Evolutionary conservation across 2,888 invertebrate species (phyloP), one percentile per base, ranked within the genome.

Genomic region (Nephrotoma guestfalica): DNA sequence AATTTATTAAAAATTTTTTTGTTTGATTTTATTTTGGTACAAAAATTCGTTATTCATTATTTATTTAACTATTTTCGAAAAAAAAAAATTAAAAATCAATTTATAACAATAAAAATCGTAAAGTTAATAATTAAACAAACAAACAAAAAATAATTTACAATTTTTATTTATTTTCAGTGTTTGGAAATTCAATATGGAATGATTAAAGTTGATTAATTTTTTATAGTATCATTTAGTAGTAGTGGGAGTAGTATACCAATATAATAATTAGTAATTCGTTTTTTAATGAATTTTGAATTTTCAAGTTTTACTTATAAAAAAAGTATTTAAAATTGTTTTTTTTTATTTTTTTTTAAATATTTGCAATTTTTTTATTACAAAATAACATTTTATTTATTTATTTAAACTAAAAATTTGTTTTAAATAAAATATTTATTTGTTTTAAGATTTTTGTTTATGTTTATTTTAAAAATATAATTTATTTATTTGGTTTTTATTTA

Each of bases 401-500:
- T 71, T 71, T 71, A 71, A 71, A 71, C 71, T 30, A 71, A 71
- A 51, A 51, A 51, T 9, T 6, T 71, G 71, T 30, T 4, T 30
- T 71, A 71, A 71, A 71, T 71, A 71, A 71, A 71, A 9, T 71
- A 30, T 71, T 51, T 30, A 71, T 71, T 71, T 30, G 11, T 71
- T 71, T 71, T 71, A 71, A 51, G 51, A 6, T n/a, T 51, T 51
- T 41, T 85, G 41, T 40, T 83, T 15, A 42, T 41, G 13, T 85
- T 85, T 18, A 4, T 85, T 85, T 85, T 85, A 85, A 41, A 43
- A 85, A 85, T 85, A 85, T 42, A 42, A 85, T 85, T 85, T 85
- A 41, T 85, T 85, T 41, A 85, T 7, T 41, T 85, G 41, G 13
- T 85, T 42, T 42, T 85, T 51, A 51, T 13, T 85, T 9, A 85